A percentile compares a stretch with the other conserved stretches of the same genome.
phyloP scores from a whole-genome alignment of 1,140 invertebrate species.

The Sycophila sp. region DNA sequence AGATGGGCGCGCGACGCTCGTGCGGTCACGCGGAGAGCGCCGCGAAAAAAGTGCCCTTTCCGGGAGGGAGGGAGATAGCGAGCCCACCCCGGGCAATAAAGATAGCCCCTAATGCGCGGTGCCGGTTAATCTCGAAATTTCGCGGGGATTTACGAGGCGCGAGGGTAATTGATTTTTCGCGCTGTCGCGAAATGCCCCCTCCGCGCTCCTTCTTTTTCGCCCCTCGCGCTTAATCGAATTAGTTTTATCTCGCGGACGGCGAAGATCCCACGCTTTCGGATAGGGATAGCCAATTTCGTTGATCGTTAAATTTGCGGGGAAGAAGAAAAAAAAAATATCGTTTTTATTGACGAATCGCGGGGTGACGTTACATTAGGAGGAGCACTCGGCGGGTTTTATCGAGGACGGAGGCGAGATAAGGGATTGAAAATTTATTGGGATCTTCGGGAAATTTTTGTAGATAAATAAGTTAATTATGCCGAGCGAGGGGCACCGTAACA shows the following conservation, averaged over 20 bases:
- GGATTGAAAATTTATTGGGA: too few species aligned
- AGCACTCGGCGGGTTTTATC: too few species aligned
- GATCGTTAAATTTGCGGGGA: slow-evolving; percentile 2
- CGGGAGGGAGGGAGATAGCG: background rate
- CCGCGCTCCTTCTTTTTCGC: background rate
- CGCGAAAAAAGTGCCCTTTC: too few species aligned
- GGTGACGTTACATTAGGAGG: too few species aligned
- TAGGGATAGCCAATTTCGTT: too few species aligned
- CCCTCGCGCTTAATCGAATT: slow-evolving; percentile 4
- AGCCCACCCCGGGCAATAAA: slow-evolving; percentile 1
- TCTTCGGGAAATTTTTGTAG: too few species aligned
- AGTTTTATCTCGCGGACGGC: slow-evolving; percentile 22
- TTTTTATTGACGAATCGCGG: background rate
- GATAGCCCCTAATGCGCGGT: slow-evolving; percentile 23
- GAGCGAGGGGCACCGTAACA: too few species aligned
- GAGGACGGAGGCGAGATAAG: too few species aligned
- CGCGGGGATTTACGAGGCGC: slow-evolving; percentile 19
- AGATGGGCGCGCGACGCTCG: background rate
- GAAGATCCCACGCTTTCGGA: too few species aligned
- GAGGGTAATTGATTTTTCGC: slow-evolving; percentile 28
- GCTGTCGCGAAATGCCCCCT: slow-evolving; percentile 7
- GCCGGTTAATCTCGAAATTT: slow-evolving; percentile 22
- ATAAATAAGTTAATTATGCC: too few species aligned
- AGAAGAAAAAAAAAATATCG: background rate
- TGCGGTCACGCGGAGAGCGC: too few species aligned